These are phyloP conservation scores for Cerceris ruficornis DNA, from an alignment of 2,888 invertebrate species.

Conservation along the genomic window DNA sequence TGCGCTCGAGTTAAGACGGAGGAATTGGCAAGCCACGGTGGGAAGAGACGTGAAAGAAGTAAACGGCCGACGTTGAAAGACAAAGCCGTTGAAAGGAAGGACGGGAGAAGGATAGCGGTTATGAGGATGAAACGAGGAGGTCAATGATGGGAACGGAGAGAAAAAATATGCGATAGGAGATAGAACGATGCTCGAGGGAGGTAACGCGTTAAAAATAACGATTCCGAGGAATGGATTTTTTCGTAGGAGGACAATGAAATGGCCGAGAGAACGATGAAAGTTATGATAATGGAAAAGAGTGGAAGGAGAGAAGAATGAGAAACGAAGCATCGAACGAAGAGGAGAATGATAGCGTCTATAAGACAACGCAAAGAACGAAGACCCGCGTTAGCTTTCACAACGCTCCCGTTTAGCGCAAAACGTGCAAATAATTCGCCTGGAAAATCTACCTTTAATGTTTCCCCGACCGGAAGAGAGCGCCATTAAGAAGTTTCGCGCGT, in stretches of 20 bases:
- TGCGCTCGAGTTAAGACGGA: neutral
- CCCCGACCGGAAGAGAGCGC: slow-evolving; percentile 57
- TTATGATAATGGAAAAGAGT: neutral
- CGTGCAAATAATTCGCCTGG: slow-evolving; percentile 72
- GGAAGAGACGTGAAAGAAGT: slow-evolving; percentile 7
- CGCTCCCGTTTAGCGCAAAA: slow-evolving; percentile 69
- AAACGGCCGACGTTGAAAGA: neutral
- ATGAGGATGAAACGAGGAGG: slow-evolving; percentile 26
- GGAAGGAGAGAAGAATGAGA: neutral
- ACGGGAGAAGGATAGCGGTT: slow-evolving; percentile 28
- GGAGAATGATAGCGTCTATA: neutral
- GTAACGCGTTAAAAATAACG: neutral
- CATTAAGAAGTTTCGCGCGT: slow-evolving; percentile 19
- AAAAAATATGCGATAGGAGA: neutral
- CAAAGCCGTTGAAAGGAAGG: slow-evolving; percentile 4
- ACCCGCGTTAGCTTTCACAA: slow-evolving; percentile 38
- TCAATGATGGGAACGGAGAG: neutral
- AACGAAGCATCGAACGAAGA: neutral
- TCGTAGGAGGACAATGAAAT: neutral
- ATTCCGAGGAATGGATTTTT: neutral
- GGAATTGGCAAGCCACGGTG: neutral
- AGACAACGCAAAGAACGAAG: slow-evolving; percentile 30
- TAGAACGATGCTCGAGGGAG: neutral
- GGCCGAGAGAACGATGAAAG: neutral
- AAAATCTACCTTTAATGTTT: slow-evolving; percentile 71